Evolutionary conservation across 2,797 vertebrate genomes (phyloP).

Genomic region (Mycteria americana): DNA sequence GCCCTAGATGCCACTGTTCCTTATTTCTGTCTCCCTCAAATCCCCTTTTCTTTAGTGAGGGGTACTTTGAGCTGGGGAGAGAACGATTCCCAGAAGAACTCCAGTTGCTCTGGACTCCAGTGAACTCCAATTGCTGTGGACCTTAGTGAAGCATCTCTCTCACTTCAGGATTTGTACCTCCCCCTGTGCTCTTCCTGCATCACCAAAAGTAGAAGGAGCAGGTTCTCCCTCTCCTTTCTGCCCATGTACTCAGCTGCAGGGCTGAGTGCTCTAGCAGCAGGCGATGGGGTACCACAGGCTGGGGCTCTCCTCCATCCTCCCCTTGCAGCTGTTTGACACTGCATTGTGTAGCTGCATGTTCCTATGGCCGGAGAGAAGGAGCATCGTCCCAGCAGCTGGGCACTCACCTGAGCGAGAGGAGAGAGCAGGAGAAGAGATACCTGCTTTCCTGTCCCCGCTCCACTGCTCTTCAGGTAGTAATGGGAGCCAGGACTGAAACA

Average conservation of each 20-base stretch:
- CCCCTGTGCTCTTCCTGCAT: neutral
- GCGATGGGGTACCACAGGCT: rapidly evolving
- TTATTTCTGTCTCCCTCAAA: neutral
- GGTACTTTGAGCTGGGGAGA: neutral
- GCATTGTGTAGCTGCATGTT: neutral
- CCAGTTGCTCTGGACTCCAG: neutral
- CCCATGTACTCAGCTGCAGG: rapidly evolving
- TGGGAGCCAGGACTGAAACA: neutral
- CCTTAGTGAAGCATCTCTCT: neutral
- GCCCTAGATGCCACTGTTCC: neutral
- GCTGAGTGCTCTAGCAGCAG: neutral
- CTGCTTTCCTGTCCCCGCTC: neutral
- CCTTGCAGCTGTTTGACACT: neutral
- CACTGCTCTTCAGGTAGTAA: neutral
- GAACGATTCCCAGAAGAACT: neutral
- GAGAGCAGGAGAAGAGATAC: neutral
- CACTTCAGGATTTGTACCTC: neutral
- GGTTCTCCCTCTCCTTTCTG: neutral
- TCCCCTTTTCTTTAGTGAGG: neutral
- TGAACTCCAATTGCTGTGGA: neutral
- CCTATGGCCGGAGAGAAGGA: neutral
- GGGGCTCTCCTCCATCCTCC: neutral
- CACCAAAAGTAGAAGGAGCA: neutral
- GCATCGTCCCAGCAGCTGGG: rapidly evolving
- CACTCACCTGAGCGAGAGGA: neutral